Percentiles rank a stretch among this genome's conserved stretches.
phyloP scores from a whole-genome alignment of 2,888 invertebrate species.

The Nineta flava region DNA sequence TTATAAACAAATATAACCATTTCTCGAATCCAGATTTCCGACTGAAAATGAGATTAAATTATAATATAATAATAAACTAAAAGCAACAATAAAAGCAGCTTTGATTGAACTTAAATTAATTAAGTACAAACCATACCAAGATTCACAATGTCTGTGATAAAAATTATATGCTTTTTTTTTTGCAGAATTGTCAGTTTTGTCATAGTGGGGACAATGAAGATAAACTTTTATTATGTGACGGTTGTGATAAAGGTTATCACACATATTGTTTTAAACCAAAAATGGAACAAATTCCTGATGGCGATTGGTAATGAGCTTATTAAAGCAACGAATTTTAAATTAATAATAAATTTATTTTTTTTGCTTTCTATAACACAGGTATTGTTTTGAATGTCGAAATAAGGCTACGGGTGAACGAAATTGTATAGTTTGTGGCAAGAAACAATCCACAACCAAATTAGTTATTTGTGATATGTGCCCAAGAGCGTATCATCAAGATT shows the following conservation, averaged over 20 bases:
- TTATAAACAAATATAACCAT: no score
- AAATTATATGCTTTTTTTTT: slow-evolving; percentile 14
- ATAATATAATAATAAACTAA: no score
- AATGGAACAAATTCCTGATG: slow-evolving; percentile 92
- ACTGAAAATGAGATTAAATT: no score
- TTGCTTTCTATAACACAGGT: slow-evolving; percentile 37
- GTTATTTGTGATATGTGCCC: slow-evolving; percentile 83
- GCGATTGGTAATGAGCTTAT: slow-evolving; percentile 69
- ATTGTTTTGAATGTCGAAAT: slow-evolving; percentile 89
- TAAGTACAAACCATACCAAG: no score
- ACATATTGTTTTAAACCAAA: slow-evolving; percentile 96
- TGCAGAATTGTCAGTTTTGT: slow-evolving; percentile 94
- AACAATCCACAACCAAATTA: slow-evolving; percentile 40
- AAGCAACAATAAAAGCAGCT: no score
- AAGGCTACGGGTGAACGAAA: slow-evolving; percentile 84
- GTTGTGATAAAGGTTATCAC: slow-evolving; percentile 97
- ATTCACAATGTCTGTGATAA: no score
- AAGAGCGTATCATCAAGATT: slow-evolving; percentile 83
- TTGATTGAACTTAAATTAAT: no score
- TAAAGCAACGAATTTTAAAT: not conserved
- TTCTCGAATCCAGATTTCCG: no score
- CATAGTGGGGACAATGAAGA: slow-evolving; percentile 92
- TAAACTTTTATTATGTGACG: slow-evolving; percentile 85
- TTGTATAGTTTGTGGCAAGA: slow-evolving; percentile 85
- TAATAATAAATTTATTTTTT: not conserved